Percentiles rank a stretch among this genome's conserved stretches.
Conservation (phyloP, 2,113 vertebrate species). For the Sylvia atricapilla region DNA sequence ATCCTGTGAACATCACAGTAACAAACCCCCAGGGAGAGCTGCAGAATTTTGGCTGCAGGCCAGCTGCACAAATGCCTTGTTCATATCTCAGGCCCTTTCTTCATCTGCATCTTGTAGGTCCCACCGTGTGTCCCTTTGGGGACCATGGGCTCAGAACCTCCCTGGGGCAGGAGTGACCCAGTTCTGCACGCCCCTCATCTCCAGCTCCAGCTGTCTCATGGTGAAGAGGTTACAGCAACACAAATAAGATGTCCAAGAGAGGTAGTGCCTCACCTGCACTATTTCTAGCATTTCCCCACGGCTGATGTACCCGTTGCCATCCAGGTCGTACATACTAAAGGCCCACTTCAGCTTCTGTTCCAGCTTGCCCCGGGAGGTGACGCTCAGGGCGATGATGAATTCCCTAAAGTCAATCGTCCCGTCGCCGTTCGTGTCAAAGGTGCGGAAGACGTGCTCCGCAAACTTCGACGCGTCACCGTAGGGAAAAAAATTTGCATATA, state of each 20-base stretch:
- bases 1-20: not conserved
- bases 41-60: not conserved
- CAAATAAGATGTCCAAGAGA: not conserved
- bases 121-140: not conserved
- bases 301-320: constrained; percentile 85
- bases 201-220: not conserved
- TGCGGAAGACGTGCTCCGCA: constrained; percentile 84
- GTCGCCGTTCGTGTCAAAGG: constrained; percentile 81
- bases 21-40: not conserved
- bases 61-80: not conserved
- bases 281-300: constrained; percentile 85
- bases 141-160: not conserved
- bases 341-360: constrained; percentile 87
- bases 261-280: constrained; percentile 73
- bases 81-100: not conserved
- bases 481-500: constrained; percentile 88
- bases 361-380: constrained; percentile 81
- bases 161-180: not conserved
- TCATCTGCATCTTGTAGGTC: not conserved
- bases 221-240: not conserved
- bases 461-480: constrained; percentile 82
- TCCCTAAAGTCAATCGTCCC: constrained; percentile 86
- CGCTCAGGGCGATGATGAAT: constrained; percentile 84
- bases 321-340: constrained; percentile 84
- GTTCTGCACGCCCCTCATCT: not conserved